Conservation (phyloP, 2,888 invertebrate species). For the Nephrotoma appendiculata region DNA sequence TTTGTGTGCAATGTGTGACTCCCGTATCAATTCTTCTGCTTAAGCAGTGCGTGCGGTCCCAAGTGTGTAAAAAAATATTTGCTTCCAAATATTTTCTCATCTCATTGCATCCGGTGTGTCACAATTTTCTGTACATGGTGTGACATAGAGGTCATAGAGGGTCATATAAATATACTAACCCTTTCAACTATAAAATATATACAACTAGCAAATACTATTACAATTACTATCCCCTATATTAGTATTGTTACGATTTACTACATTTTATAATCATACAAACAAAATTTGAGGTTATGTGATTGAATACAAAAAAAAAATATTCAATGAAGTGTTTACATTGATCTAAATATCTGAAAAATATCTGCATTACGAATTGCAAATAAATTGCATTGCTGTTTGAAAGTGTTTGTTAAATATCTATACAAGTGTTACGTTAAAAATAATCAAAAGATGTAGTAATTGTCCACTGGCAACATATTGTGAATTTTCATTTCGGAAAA, state of each 20-base stretch:
- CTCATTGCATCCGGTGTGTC: neutral
- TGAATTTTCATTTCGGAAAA: neutral
- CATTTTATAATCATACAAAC: neutral
- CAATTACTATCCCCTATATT: neutral
- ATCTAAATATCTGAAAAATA: neutral
- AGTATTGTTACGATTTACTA: neutral
- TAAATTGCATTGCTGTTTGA: neutral
- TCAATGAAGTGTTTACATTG: neutral
- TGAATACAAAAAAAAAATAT: neutral
- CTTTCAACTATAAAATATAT: neutral
- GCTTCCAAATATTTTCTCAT: neutral
- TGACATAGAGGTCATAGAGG: neutral
- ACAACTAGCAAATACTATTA: neutral
- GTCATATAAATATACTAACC: neutral
- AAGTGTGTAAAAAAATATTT: neutral
- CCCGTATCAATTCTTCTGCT: neutral
- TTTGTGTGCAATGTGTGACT: neutral
- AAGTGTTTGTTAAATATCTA: neutral
- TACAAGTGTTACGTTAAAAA: neutral
- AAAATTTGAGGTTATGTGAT: neutral
- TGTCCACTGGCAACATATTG: neutral
- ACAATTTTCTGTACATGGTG: neutral
- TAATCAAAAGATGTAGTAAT: neutral
- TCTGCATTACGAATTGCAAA: neutral
- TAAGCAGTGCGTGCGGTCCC: neutral